Percentiles rank a stretch among this genome's conserved stretches.
Evolutionary conservation across 2,797 vertebrate genomes (phyloP).

Genomic region (Coregonus sp.): DNA sequence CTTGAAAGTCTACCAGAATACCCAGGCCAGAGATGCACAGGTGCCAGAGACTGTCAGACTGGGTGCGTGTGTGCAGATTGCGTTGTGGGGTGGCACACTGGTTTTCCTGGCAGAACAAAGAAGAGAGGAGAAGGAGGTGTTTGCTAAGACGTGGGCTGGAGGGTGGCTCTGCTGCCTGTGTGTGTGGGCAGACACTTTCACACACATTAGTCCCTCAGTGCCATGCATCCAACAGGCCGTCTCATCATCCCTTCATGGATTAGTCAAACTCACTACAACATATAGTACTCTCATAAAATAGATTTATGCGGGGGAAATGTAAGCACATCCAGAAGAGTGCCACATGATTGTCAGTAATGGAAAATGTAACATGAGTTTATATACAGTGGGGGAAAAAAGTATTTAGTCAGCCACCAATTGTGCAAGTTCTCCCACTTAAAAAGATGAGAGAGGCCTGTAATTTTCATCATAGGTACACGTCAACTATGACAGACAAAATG

Average conservation of each 20-base stretch:
- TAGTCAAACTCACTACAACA: constrained; percentile 1
- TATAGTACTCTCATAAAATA: not conserved
- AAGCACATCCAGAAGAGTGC: not conserved
- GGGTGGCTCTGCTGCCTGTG: constrained; percentile 12
- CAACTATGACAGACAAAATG: no score
- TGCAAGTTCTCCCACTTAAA: no score
- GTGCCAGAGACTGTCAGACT: constrained; percentile 28
- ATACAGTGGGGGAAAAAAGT: no score
- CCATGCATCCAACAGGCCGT: not conserved
- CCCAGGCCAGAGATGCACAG: constrained; percentile 3
- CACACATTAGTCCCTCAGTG: constrained; percentile 35
- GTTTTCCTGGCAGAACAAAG: constrained; percentile 56
- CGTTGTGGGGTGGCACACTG: constrained; percentile 19
- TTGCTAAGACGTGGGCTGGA: constrained; percentile 51
- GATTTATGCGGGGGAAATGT: not conserved
- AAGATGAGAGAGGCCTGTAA: no score
- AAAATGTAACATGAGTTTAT: not conserved
- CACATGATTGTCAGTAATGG: not conserved
- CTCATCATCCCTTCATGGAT: not conserved
- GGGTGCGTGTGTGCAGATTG: constrained; percentile 6
- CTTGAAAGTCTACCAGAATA: not conserved
- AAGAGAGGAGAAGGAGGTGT: constrained; percentile 47
- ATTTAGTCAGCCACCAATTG: no score
- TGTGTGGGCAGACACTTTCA: constrained; percentile 35
- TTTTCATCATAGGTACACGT: no score